Evolutionary conservation across 2,888 invertebrate species (phyloP).

Genomic region (Pecten maximus): DNA sequence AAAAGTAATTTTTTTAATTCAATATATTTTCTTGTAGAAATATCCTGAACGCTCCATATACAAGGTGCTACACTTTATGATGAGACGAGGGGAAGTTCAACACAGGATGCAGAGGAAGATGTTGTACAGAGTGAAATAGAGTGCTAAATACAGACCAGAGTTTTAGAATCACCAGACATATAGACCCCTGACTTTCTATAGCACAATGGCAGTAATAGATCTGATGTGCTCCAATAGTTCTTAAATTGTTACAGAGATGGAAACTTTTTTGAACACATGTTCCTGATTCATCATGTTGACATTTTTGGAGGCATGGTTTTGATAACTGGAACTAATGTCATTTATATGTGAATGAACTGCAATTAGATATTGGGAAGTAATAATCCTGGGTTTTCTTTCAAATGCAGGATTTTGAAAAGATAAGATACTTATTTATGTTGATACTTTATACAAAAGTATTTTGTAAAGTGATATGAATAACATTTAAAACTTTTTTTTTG

Average conservation of each 20-base stretch:
- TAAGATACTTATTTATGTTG: not conserved
- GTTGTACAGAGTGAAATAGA: conserved; percentile 93
- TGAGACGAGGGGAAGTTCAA: conserved; percentile 96
- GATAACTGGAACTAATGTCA: not conserved
- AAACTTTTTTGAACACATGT: no score
- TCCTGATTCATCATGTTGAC: no score
- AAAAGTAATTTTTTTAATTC: no score
- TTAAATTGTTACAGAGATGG: no score
- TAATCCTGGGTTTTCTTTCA: not conserved
- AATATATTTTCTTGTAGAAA: conserved; percentile 78
- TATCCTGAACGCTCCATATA: conserved; percentile 87
- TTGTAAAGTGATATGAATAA: not conserved
- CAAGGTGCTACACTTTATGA: conserved; percentile 97
- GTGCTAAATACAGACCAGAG: not conserved
- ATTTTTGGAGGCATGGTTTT: no score
- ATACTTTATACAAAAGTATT: not conserved
- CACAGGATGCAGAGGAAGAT: conserved; percentile 98
- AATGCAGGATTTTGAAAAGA: not conserved
- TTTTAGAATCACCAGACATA: not conserved
- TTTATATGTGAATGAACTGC: not conserved
- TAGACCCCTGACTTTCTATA: no score
- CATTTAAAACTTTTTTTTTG: not conserved
- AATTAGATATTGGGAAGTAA: not conserved
- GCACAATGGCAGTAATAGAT: no score
- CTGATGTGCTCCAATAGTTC: no score